These are phyloP conservation scores for Sogatella furcifera DNA, from an alignment of 1,140 invertebrate genomes.

Conservation along the genomic window DNA sequence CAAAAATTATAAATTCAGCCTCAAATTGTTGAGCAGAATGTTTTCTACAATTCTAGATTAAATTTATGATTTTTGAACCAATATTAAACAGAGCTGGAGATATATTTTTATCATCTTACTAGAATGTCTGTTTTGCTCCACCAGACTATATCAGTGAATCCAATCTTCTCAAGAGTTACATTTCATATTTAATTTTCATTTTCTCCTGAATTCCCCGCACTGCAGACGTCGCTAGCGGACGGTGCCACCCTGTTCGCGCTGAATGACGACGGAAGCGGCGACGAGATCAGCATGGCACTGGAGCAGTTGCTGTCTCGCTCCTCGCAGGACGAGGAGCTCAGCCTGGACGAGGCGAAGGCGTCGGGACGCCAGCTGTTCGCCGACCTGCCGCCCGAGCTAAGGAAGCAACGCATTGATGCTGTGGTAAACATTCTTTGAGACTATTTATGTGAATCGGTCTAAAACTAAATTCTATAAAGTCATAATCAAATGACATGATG, in stretches of 20 bases:
- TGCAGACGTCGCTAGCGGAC: conserved; percentile 30
- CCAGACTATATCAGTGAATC: too few species aligned
- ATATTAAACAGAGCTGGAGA: too few species aligned
- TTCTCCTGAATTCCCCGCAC: background rate
- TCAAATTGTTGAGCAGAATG: too few species aligned
- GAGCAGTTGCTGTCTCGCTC: conserved; percentile 29
- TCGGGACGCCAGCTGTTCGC: conserved; percentile 62
- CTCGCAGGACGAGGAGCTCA: conserved; percentile 43
- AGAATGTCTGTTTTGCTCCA: too few species aligned
- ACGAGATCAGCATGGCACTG: conserved; percentile 31
- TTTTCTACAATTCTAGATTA: too few species aligned
- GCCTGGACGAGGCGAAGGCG: conserved; percentile 69
- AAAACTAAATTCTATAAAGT: too few species aligned
- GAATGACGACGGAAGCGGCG: conserved; percentile 17
- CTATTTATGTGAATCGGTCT: background rate
- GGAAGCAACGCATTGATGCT: conserved; percentile 52
- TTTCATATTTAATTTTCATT: too few species aligned
- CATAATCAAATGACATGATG: too few species aligned
- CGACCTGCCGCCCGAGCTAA: conserved; percentile 43
- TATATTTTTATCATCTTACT: too few species aligned
- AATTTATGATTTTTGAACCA: too few species aligned
- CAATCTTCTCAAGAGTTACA: too few species aligned
- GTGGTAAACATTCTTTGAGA: conserved; percentile 56
- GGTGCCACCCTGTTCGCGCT: conserved; percentile 23
- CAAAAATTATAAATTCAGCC: too few species aligned